phyloP scores from a whole-genome alignment of 2,113 vertebrate genomes.

The Brevimyrus niger region DNA sequence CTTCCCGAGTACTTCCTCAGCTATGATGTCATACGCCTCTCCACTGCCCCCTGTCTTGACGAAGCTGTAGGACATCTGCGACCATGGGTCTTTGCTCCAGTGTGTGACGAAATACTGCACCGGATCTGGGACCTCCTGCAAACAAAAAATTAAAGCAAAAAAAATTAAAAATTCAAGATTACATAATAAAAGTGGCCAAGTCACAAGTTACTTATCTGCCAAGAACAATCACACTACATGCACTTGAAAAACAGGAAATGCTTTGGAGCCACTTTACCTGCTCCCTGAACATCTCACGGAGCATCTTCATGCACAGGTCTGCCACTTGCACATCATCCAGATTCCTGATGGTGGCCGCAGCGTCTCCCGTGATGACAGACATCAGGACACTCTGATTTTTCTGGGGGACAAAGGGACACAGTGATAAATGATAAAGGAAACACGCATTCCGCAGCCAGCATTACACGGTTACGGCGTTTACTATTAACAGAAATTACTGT shows the following conservation, averaged over 20 bases:
- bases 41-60: conserved; percentile 91
- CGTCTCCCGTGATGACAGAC: conserved; percentile 87
- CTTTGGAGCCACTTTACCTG: conserved; percentile 61
- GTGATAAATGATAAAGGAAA: not conserved
- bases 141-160: not conserved
- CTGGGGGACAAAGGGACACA: conserved; percentile 42
- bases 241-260: not conserved
- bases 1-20: conserved; percentile 88
- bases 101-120: conserved; percentile 79
- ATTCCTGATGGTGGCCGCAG: conserved; percentile 64
- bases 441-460: not conserved
- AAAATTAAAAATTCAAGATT: not conserved
- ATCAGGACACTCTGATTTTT: conserved; percentile 84
- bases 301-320: conserved; percentile 75
- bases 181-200: not conserved
- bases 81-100: conserved; percentile 86
- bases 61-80: conserved; percentile 96
- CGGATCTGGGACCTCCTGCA: conserved; percentile 85
- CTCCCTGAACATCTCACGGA: conserved; percentile 85
- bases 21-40: conserved; percentile 89
- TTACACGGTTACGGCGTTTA: not conserved
- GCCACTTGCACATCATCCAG: conserved; percentile 81
- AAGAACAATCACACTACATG: not conserved
- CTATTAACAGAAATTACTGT: not conserved
- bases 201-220: not conserved